Evolutionary conservation across 1,140 invertebrate genomes (phyloP), one percentile per base, ranked within the genome.

Genomic region (Anoplophora glabripennis): DNA sequence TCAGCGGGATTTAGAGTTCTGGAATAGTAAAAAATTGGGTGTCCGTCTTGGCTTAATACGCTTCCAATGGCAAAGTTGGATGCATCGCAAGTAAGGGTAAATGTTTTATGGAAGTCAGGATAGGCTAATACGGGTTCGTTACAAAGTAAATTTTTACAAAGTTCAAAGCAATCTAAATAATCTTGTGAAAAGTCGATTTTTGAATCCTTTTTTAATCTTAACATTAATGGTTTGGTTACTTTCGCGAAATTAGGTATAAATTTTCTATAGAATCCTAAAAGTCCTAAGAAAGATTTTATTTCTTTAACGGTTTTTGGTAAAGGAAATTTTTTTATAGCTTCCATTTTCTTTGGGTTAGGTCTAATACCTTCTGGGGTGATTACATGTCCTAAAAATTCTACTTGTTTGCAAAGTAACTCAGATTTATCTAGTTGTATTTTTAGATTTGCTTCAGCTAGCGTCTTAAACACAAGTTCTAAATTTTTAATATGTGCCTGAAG

Each of bases 311-410:
- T 68, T 56, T 58, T 62, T 0, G 66, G 66, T 12, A 28, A 18
- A 7, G 64, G 67, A 58, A 66, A 73, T 7, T 65, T 47, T n/a
- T 61, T 8, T 8, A 74, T 61, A 1, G 59, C 59, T 45, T 53
- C 11, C 3, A 74, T 46, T 65, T 75, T 71, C 3, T 66, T 55
- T 3, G 67, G 68, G 42, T 71, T 56, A 9, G 66, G 64, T 40
- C 42, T 53, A 17, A 64, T 58, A 3, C 63, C 68, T 37, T 65
- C 44, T 2, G 21, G 10, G 2, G 67, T 66, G 3, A 77, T 28
- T 5, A 74, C 59, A 46, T 72, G 69, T 11, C 75, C 75, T 34
- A 77, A 65, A 61, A 61, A 76, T 37, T 40, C 78, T 78, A 65
- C 61, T 61, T 73, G 64, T 51, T 62, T 59, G 9, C 55, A 18